A percentile compares a stretch with the other conserved stretches of the same genome.
Evolutionary conservation across 2,113 vertebrate species (phyloP).

Genomic region (Phoxinus phoxinus): DNA sequence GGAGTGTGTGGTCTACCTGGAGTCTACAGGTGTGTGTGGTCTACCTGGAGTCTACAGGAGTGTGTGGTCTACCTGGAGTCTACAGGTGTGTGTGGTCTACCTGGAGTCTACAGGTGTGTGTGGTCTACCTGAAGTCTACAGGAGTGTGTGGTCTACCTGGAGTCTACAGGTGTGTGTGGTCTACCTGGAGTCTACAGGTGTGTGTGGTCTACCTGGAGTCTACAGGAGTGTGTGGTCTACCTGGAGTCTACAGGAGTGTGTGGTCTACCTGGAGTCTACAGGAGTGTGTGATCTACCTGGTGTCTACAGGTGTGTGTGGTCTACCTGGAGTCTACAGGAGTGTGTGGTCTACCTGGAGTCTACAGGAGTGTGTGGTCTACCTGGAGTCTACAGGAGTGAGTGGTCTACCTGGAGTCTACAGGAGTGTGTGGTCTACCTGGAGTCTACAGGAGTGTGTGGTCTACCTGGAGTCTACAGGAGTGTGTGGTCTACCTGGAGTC

Average conservation of each 20-base stretch:
- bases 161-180: too few relatives aligned
- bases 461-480: too few relatives aligned
- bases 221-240: constrained; percentile 54
- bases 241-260: constrained; percentile 79
- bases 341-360: constrained; percentile 45
- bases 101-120: constrained; percentile 79
- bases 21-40: too few relatives aligned
- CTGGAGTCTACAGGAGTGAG: constrained; percentile 81
- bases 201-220: constrained; percentile 45
- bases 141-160: too few relatives aligned
- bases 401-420: too few relatives aligned
- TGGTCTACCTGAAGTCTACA: too few relatives aligned
- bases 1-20: constrained; percentile 67
- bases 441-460: constrained; percentile 78
- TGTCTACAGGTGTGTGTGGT: too few relatives aligned
- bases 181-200: constrained; percentile 80
- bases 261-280: too few relatives aligned
- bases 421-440: constrained; percentile 57
- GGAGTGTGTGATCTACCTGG: too few relatives aligned
- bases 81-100: constrained; percentile 55
- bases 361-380: constrained; percentile 54
- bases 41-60: constrained; percentile 80
- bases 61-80: constrained; percentile 45
- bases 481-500: constrained; percentile 64
- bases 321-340: constrained; percentile 80